Percentiles rank a stretch among this genome's conserved stretches.
These are phyloP conservation scores for Oplegnathus fasciatus DNA, from an alignment of 2,113 vertebrate species.

Conservation along the genomic window DNA sequence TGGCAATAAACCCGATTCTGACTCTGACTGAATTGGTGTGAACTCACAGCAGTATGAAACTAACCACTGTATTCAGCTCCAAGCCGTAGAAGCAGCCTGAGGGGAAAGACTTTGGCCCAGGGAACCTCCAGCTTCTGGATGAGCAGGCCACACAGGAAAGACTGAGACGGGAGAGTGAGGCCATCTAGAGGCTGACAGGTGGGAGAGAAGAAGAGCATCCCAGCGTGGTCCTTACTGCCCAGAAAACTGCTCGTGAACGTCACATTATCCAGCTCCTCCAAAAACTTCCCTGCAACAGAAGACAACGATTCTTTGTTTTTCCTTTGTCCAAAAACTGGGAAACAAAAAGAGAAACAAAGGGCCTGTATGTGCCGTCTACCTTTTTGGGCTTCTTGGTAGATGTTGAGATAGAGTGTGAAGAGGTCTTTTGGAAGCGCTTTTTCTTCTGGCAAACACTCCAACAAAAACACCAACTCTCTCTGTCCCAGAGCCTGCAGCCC, in stretches of 20 bases:
- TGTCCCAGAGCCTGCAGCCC: slow-evolving; percentile 94
- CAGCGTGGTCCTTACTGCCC: slow-evolving; percentile 91
- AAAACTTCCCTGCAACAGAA: slow-evolving; percentile 87
- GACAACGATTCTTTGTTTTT: not conserved
- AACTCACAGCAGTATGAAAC: not conserved
- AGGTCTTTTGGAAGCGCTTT: slow-evolving; percentile 90
- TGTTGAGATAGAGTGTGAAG: slow-evolving; percentile 89
- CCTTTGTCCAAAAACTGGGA: not conserved
- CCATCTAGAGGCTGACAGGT: slow-evolving; percentile 90
- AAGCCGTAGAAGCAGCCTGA: slow-evolving; percentile 92
- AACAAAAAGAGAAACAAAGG: not conserved
- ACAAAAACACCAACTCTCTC: slow-evolving; percentile 91
- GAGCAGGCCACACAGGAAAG: slow-evolving; percentile 92
- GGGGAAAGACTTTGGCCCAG: slow-evolving; percentile 96
- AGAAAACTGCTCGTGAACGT: slow-evolving; percentile 93
- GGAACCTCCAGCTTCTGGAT: slow-evolving; percentile 96
- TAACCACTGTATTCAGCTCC: slow-evolving; percentile 89
- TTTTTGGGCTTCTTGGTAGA: slow-evolving; percentile 94
- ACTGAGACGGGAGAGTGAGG: slow-evolving; percentile 86
- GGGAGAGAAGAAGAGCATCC: slow-evolving; percentile 92
- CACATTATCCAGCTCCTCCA: slow-evolving; percentile 92
- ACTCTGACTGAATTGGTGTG: not conserved
- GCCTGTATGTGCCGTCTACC: slow-evolving; percentile 77
- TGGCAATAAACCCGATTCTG: too few species aligned
- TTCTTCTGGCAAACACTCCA: slow-evolving; percentile 91